phyloP scores from a whole-genome alignment of 2,113 vertebrate species.

The Pedionomus torquatus region DNA sequence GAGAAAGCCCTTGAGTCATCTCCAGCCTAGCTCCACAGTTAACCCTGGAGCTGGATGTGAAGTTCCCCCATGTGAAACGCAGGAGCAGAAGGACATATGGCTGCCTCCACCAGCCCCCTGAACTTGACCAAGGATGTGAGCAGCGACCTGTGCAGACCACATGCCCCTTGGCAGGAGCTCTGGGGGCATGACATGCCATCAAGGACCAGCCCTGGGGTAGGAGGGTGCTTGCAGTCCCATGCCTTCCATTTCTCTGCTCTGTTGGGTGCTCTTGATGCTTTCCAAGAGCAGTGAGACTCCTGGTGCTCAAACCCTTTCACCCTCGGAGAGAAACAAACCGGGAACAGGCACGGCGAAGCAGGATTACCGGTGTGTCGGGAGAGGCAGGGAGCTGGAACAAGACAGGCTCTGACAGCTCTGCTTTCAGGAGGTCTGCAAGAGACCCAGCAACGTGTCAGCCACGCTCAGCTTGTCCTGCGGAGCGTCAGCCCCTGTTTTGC shows the following conservation, averaged over 20 bases:
- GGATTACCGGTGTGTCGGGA: not conserved
- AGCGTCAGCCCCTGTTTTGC: not conserved
- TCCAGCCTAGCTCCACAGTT: not conserved
- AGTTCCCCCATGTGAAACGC: not conserved
- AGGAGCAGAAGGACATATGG: not conserved
- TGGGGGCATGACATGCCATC: not conserved
- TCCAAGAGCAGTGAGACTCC: not conserved
- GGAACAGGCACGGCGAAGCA: not conserved
- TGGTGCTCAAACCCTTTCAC: not conserved
- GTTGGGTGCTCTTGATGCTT: not conserved
- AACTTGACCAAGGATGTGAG: not conserved
- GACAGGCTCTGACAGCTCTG: slow-evolving; percentile 36
- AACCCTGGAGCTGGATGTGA: not conserved
- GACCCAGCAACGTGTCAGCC: not conserved
- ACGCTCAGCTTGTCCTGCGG: not conserved
- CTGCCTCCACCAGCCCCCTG: not conserved
- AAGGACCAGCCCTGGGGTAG: rapidly evolving
- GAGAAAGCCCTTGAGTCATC: not conserved
- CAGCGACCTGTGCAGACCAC: not conserved
- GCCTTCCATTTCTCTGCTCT: not conserved
- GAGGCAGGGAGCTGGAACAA: slow-evolving; percentile 37
- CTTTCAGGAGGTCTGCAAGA: not conserved
- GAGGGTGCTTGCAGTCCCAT: not conserved
- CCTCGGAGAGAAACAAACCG: not conserved
- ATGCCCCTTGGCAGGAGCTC: not conserved